These are phyloP conservation scores for Carassius gibelio DNA, from an alignment of 2,113 vertebrate species.

Conservation along the genomic window DNA sequence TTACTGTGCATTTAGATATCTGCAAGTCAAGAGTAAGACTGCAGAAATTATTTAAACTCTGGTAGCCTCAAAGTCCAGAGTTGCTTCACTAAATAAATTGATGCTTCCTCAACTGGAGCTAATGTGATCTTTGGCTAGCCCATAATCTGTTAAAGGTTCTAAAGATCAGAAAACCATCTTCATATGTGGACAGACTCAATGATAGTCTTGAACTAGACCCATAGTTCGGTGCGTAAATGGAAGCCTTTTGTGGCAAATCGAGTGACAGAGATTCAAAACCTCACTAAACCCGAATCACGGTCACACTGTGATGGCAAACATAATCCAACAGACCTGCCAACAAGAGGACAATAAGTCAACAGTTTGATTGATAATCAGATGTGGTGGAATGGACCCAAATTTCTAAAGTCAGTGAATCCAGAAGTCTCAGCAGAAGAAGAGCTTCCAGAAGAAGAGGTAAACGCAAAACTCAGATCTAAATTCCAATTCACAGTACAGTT, in stretches of 20 bases:
- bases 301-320: constrained; percentile 13
- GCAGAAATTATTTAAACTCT: not conserved
- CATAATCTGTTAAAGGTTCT: constrained; percentile 31
- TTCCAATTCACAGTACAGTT: constrained; percentile 1
- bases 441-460: not conserved
- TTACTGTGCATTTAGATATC: constrained; percentile 7
- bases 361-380: constrained; percentile 14
- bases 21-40: not conserved
- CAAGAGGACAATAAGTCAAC: not conserved
- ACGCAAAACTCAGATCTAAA: not conserved
- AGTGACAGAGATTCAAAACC: too few species aligned
- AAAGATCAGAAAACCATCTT: constrained; percentile 37
- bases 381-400: constrained; percentile 8
- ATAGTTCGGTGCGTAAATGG: constrained; percentile 6
- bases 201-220: constrained; percentile 50
- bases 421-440: not conserved
- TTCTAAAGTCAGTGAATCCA: not conserved
- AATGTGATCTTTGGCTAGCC: constrained; percentile 44
- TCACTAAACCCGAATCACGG: not conserved
- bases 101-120: constrained; percentile 50
- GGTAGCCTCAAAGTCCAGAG: constrained; percentile 27
- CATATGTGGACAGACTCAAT: constrained; percentile 55
- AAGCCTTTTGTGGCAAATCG: constrained; percentile 12
- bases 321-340: constrained; percentile 14
- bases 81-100: constrained; percentile 20